A percentile compares a stretch with the other conserved stretches of the same genome.
These are phyloP conservation scores for Rhineura floridana DNA, from an alignment of 2,113 vertebrate genomes.

Conservation along the genomic window DNA sequence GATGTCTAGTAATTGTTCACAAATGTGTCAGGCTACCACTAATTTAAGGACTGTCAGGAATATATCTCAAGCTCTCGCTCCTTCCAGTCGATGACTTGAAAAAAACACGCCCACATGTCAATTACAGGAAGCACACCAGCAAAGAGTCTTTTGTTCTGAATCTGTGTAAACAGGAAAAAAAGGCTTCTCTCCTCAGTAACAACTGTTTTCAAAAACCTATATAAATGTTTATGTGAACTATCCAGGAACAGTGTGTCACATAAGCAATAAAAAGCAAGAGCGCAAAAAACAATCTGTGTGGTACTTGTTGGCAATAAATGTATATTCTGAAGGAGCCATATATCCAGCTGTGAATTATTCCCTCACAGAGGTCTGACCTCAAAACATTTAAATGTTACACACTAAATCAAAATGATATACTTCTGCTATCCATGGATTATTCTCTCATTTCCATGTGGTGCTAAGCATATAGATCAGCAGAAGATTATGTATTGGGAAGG, in stretches of 20 bases:
- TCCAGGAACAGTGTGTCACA: constrained; percentile 62
- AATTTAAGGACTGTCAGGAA: constrained; percentile 83
- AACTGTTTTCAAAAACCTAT: constrained; percentile 82
- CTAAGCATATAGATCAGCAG: constrained; percentile 64
- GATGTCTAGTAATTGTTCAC: constrained; percentile 82
- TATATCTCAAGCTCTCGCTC: constrained; percentile 79
- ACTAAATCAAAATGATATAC: constrained; percentile 75
- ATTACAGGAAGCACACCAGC: constrained; percentile 80
- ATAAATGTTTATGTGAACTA: constrained; percentile 83
- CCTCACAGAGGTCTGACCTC: constrained; percentile 75
- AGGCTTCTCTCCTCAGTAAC: constrained; percentile 79
- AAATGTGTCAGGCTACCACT: constrained; percentile 81
- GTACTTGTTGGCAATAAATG: constrained; percentile 70
- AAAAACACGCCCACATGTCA: constrained; percentile 84
- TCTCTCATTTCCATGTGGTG: constrained; percentile 50
- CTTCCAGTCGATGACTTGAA: constrained; percentile 85
- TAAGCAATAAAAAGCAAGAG: constrained; percentile 69
- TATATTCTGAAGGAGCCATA: constrained; percentile 64
- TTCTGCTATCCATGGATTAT: constrained; percentile 62
- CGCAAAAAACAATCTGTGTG: constrained; percentile 64
- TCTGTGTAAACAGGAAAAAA: constrained; percentile 79
- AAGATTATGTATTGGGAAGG: constrained; percentile 65
- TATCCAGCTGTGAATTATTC: constrained; percentile 76
- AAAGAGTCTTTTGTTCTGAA: constrained; percentile 79
- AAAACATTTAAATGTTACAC: constrained; percentile 78